Evolutionary conservation across 2,113 vertebrate species (phyloP).

Genomic region (Lepisosteus oculatus): DNA sequence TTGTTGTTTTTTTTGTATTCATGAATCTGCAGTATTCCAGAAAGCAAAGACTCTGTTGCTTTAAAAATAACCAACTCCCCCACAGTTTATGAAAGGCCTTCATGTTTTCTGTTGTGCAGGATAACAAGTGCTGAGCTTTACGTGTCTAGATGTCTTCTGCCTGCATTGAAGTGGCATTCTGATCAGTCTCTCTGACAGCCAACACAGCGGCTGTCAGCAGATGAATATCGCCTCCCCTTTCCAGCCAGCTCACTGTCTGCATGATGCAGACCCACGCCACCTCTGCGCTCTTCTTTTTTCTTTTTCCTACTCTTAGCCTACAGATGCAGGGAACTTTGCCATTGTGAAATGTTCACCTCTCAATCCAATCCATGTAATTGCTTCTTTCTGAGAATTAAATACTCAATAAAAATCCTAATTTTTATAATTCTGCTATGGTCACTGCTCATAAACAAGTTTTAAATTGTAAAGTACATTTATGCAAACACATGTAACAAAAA

Average conservation of each 20-base stretch:
- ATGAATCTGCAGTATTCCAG: background rate
- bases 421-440: too few relatives aligned
- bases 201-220: slow-evolving; percentile 31
- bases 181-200: slow-evolving; percentile 43
- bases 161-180: slow-evolving; percentile 38
- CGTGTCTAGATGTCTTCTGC: slow-evolving; percentile 23
- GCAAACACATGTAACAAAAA: too few relatives aligned
- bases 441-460: too few relatives aligned
- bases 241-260: background rate
- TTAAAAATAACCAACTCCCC: slow-evolving; percentile 7
- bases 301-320: too few relatives aligned
- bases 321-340: too few relatives aligned
- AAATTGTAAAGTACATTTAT: too few relatives aligned
- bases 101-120: slow-evolving; percentile 17
- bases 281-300: background rate
- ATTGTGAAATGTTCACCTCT: too few relatives aligned
- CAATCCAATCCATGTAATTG: too few relatives aligned
- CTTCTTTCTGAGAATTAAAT: too few relatives aligned
- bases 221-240: slow-evolving; percentile 13
- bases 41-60: background rate
- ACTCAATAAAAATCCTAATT: too few relatives aligned
- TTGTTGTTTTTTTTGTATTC: too few relatives aligned
- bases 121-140: slow-evolving; percentile 21
- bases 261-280: slow-evolving; percentile 2
- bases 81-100: slow-evolving; percentile 9